A percentile compares a stretch with the other conserved stretches of the same genome.
Conservation (phyloP, 35 echinoderm and acorn worm species). For the Ophioderma brevispina region DNA sequence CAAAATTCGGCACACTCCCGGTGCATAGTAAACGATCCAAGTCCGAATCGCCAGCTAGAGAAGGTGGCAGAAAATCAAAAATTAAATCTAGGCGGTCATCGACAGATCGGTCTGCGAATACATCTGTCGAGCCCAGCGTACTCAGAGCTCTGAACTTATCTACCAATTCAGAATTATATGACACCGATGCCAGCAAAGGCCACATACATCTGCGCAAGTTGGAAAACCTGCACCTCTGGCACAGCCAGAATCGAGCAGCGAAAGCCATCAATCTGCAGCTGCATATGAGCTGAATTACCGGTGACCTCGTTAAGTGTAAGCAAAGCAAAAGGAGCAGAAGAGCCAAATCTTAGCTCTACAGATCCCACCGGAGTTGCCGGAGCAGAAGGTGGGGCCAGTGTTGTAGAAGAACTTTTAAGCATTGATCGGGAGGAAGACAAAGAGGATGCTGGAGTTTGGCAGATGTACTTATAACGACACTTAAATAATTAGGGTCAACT, state of each 20-base stretch:
- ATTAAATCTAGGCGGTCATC: not conserved
- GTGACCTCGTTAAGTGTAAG: not conserved
- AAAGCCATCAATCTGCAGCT: not conserved
- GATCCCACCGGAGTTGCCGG: not conserved
- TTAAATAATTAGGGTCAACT: too few relatives aligned
- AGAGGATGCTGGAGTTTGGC: slow-evolving; percentile 54
- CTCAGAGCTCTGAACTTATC: not conserved
- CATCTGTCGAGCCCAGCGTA: not conserved
- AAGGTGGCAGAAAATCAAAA: too few relatives aligned
- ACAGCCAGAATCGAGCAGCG: not conserved
- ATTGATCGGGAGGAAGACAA: slow-evolving; percentile 22
- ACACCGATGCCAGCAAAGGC: not conserved
- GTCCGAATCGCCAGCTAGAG: not conserved
- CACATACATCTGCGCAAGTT: not conserved
- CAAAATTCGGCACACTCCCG: not conserved
- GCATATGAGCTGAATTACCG: not conserved
- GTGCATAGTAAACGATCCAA: not conserved
- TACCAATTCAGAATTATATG: not conserved
- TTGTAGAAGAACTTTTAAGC: not conserved
- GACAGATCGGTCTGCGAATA: not conserved
- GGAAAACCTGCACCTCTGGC: not conserved
- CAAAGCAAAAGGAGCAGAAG: not conserved
- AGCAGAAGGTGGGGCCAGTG: not conserved
- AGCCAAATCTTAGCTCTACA: not conserved
- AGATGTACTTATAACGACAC: slow-evolving; percentile 51